Conservation (phyloP, 2,797 vertebrate species). For the Pseudomugil tenellus region DNA sequence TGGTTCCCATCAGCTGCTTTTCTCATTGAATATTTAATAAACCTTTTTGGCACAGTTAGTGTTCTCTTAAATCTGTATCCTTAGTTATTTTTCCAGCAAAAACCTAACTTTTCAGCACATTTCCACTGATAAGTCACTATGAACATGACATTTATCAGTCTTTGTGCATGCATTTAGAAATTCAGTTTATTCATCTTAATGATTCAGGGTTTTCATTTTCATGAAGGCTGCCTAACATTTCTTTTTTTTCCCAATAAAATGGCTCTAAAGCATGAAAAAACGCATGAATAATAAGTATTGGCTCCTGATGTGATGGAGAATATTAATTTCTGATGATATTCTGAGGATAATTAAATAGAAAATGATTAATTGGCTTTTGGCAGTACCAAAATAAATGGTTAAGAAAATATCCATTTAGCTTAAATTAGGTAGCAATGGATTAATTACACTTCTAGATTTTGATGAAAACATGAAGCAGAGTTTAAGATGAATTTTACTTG, state of each 20-base stretch:
- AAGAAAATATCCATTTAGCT: background rate
- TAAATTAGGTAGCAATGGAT: background rate
- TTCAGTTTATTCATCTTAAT: too few species aligned
- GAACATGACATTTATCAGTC: too few species aligned
- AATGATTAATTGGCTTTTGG: background rate
- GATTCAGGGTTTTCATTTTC: too few species aligned
- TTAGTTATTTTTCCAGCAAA: background rate
- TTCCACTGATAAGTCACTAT: background rate
- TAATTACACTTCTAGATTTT: background rate
- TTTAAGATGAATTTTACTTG: background rate
- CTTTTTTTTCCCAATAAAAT: background rate
- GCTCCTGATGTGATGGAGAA: background rate
- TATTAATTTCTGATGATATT: too few species aligned
- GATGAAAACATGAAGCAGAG: background rate
- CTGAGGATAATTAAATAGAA: background rate
- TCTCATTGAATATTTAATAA: background rate
- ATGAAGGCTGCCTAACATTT: too few species aligned
- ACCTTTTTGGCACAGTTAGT: background rate
- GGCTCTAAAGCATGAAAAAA: background rate
- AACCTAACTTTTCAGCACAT: background rate
- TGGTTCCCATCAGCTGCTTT: background rate
- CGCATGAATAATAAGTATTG: background rate
- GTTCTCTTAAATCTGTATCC: background rate
- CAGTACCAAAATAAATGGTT: background rate
- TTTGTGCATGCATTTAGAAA: too few species aligned